phyloP scores from a whole-genome alignment of 2,797 vertebrate genomes.

The Brachymystax lenok region DNA sequence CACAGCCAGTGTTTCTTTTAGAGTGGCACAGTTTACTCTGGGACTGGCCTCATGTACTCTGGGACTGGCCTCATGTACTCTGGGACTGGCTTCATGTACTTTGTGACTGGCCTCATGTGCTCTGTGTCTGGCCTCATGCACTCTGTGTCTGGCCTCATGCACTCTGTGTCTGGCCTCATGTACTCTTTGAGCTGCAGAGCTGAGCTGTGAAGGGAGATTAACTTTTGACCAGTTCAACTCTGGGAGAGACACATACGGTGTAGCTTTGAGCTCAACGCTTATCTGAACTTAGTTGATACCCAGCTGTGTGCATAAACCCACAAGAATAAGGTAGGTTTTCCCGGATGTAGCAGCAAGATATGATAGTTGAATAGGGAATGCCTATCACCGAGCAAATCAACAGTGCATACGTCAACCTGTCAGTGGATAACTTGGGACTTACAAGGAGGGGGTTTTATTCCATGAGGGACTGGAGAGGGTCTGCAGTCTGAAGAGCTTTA shows the following conservation, averaged over 20 bases:
- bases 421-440: background rate
- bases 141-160: background rate
- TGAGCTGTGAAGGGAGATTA: constrained; percentile 25
- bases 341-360: constrained; percentile 22
- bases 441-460: background rate
- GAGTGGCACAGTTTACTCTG: background rate
- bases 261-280: constrained; percentile 10
- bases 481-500: background rate
- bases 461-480: background rate
- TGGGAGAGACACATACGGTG: constrained; percentile 19
- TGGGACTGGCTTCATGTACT: no score
- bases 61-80: no score
- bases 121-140: no score
- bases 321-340: constrained; percentile 5
- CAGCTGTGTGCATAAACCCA: background rate
- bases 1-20: background rate
- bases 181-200: background rate
- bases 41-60: no score
- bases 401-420: constrained; percentile 8
- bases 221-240: constrained; percentile 21
- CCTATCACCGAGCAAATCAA: constrained; percentile 23
- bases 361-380: constrained; percentile 8
- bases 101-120: no score
- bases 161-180: background rate
- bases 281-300: constrained; percentile 6